These are phyloP conservation scores for Phycodurus eques DNA, from an alignment of 2,113 vertebrate genomes.

Conservation along the genomic window DNA sequence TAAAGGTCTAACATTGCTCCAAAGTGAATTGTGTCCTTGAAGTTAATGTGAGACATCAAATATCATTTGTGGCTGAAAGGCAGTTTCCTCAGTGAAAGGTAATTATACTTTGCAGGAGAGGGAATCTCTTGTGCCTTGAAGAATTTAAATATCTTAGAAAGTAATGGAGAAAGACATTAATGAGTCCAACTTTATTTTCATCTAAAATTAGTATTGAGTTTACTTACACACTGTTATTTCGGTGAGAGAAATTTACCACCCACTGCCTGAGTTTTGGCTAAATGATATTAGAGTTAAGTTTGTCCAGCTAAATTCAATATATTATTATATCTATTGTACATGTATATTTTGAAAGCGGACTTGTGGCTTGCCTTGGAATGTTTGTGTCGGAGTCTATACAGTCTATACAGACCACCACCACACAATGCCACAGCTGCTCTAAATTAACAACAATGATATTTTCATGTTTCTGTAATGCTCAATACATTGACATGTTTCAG, in stretches of 20 bases:
- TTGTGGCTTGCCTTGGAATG: neutral
- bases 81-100: conserved; percentile 44
- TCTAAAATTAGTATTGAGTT: conserved; percentile 6
- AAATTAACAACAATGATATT: too few relatives aligned
- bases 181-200: conserved; percentile 10
- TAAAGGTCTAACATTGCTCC: conserved; percentile 47
- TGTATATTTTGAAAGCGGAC: neutral
- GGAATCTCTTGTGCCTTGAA: conserved; percentile 29
- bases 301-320: conserved; percentile 2
- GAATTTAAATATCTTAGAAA: conserved; percentile 7
- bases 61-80: conserved; percentile 60
- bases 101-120: conserved; percentile 40
- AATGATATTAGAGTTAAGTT: conserved; percentile 2
- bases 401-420: too few relatives aligned
- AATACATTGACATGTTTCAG: too few relatives aligned
- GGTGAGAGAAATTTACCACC: neutral
- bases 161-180: neutral
- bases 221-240: neutral
- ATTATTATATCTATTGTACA: neutral
- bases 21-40: conserved; percentile 52
- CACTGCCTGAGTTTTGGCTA: conserved; percentile 3
- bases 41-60: conserved; percentile 50
- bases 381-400: neutral
- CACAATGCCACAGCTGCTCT: too few relatives aligned
- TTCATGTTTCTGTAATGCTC: too few relatives aligned